Conservation (phyloP, 2,113 vertebrate species). For the Marmota monax region DNA sequence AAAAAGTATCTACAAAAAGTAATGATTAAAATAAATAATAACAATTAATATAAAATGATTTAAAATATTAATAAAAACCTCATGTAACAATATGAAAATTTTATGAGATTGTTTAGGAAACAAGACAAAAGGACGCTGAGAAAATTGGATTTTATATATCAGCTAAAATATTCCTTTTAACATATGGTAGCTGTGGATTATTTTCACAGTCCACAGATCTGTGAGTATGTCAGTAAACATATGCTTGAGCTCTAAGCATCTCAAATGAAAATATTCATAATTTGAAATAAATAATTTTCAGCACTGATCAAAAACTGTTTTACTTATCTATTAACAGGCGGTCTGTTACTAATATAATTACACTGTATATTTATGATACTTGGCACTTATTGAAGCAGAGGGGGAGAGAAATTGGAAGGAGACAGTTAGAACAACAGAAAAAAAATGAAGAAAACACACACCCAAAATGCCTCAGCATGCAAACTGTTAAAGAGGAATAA, state of each 20-base stretch:
- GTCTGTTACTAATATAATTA: conserved; percentile 59
- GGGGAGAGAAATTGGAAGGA: neutral
- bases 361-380: neutral
- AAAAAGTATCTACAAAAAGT: neutral
- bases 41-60: neutral
- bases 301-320: conserved; percentile 62
- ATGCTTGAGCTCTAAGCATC: conserved; percentile 64
- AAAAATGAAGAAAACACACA: neutral
- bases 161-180: conserved; percentile 32
- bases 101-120: neutral
- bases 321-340: conserved; percentile 56
- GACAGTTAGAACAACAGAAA: neutral
- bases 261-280: conserved; percentile 66
- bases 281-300: conserved; percentile 70
- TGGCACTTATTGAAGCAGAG: neutral
- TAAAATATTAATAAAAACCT: neutral
- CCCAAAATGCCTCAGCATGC: neutral
- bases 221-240: conserved; percentile 64
- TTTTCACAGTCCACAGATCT: conserved; percentile 73
- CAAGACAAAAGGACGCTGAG: neutral
- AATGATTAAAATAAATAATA: neutral
- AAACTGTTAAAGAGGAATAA: neutral
- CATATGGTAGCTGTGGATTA: conserved; percentile 59
- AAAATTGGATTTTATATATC: conserved; percentile 60
- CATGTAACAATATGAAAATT: neutral